Percentiles rank a stretch among this genome's conserved stretches.
Conservation (phyloP, 2,888 invertebrate genomes). For the Limenitis camilla region DNA sequence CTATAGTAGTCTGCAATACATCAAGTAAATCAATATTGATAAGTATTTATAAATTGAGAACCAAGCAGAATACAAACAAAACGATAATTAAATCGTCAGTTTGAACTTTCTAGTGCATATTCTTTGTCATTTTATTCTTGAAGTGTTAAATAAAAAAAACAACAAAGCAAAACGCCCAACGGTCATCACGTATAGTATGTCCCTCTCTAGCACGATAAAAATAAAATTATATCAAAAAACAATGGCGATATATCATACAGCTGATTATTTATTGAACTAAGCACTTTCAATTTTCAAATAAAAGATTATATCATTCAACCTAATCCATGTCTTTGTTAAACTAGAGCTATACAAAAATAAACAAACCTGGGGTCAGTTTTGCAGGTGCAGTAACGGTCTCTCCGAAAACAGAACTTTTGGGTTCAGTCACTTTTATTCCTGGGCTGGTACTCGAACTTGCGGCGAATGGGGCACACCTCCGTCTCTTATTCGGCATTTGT, state of each 20-base stretch:
- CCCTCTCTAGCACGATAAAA: slow-evolving; percentile 64
- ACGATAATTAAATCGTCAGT: too few species aligned
- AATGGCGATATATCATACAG: slow-evolving; percentile 58
- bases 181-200: slow-evolving; percentile 50
- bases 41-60: too few species aligned
- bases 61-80: too few species aligned
- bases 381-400: slow-evolving; percentile 81
- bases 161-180: slow-evolving; percentile 57
- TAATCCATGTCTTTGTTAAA: slow-evolving; percentile 3
- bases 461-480: slow-evolving; percentile 93
- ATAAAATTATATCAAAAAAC: slow-evolving; percentile 62
- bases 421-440: slow-evolving; percentile 69
- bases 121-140: slow-evolving; percentile 18
- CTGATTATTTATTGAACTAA: slow-evolving; percentile 33
- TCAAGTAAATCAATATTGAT: too few species aligned
- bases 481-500: slow-evolving; percentile 89
- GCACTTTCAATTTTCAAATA: neutral
- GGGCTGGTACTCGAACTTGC: slow-evolving; percentile 72
- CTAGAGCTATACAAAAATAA: slow-evolving; percentile 39
- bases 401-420: slow-evolving; percentile 85
- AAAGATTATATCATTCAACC: neutral
- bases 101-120: too few species aligned
- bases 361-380: slow-evolving; percentile 92
- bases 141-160: slow-evolving; percentile 29
- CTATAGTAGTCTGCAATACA: too few species aligned